Evolutionary conservation across 2,797 vertebrate species (phyloP).

Genomic region (Gobio occitaniae): DNA sequence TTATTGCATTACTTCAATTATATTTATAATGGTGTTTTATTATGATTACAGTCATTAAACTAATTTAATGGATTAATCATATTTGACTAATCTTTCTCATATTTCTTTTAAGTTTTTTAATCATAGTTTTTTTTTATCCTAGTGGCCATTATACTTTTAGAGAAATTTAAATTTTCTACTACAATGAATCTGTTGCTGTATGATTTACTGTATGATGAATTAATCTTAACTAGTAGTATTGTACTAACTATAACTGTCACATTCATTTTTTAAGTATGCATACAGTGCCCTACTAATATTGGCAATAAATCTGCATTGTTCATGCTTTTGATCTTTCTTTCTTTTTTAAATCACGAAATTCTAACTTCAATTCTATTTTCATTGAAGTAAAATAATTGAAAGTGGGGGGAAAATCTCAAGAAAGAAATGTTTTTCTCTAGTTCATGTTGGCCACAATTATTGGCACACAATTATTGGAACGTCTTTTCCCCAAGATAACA

Average conservation of each 20-base stretch:
- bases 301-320: no score
- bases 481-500: no score
- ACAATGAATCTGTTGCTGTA: neutral
- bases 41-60: neutral
- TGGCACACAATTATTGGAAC: no score
- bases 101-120: neutral
- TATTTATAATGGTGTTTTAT: neutral
- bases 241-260: neutral
- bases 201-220: neutral
- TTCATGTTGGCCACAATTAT: no score
- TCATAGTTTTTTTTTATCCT: neutral
- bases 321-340: no score
- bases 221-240: no score
- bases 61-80: neutral
- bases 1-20: neutral
- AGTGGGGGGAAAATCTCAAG: no score
- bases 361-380: no score
- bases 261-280: no score
- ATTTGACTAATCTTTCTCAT: neutral
- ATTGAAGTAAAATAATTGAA: no score
- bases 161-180: neutral
- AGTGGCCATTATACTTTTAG: neutral
- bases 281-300: neutral
- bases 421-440: no score
- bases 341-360: no score